These are phyloP conservation scores for Dascyllus trimaculatus DNA, from an alignment of 2,113 vertebrate species.

Conservation along the genomic window DNA sequence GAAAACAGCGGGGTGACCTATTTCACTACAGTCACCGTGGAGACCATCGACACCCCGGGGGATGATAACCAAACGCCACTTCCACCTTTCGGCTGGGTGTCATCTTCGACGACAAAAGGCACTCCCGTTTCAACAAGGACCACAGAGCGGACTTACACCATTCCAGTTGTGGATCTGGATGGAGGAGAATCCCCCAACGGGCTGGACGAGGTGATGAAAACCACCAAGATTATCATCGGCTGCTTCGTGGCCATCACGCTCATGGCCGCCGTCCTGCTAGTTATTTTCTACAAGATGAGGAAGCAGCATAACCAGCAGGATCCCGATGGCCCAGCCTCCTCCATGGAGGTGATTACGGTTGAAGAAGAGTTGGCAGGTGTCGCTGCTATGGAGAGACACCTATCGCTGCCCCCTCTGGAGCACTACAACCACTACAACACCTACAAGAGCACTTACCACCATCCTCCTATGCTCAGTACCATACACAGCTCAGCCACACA, in stretches of 20 bases:
- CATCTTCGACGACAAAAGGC: conserved; percentile 93
- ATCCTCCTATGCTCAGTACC: conserved; percentile 95
- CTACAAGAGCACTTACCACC: conserved; percentile 97
- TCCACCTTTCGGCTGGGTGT: conserved; percentile 92
- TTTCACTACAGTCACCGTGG: conserved; percentile 98
- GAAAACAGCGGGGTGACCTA: conserved; percentile 94
- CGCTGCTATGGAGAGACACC: conserved; percentile 94
- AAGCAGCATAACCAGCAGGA: conserved; percentile 98
- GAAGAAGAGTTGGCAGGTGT: conserved; percentile 97
- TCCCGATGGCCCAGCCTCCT: conserved; percentile 94
- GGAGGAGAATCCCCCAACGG: conserved; percentile 78
- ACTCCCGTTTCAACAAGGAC: conserved; percentile 87
- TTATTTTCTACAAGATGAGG: conserved; percentile 99
- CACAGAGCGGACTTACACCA: conserved; percentile 94
- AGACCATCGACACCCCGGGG: conserved; percentile 93
- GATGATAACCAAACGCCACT: conserved; percentile 92
- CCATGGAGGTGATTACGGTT: conserved; percentile 98
- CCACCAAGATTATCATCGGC: conserved; percentile 87
- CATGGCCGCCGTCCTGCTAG: conserved; percentile 97
- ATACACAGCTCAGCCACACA: conserved; percentile 97
- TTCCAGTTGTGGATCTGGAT: conserved; percentile 91
- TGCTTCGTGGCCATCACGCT: conserved; percentile 98
- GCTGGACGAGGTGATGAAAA: conserved; percentile 87
- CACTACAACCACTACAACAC: conserved; percentile 99
- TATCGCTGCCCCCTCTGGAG: conserved; percentile 95